These are phyloP conservation scores for Platycercus adscitus DNA, from an alignment of 2,113 vertebrate species.

Conservation along the genomic window DNA sequence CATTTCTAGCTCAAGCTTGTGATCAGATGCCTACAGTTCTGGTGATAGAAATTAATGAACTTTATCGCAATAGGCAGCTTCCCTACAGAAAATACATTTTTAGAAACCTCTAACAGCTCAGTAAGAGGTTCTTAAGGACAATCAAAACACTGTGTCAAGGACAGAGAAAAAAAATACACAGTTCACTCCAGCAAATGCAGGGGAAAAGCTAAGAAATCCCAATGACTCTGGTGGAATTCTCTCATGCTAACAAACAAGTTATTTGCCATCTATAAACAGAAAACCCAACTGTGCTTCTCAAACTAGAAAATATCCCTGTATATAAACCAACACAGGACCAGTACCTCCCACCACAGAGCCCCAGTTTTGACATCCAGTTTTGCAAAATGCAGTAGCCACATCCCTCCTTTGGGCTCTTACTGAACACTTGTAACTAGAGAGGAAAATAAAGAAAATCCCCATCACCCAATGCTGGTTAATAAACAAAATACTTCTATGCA, in stretches of 20 bases:
- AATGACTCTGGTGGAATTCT: not conserved
- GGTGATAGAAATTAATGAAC: not conserved
- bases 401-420: not conserved
- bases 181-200: not conserved
- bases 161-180: not conserved
- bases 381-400: not conserved
- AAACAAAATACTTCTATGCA: not conserved
- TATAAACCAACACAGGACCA: not conserved
- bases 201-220: not conserved
- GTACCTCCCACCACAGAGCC: not conserved
- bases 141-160: not conserved
- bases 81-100: not conserved
- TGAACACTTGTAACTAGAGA: not conserved
- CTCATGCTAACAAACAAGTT: not conserved
- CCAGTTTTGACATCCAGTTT: not conserved
- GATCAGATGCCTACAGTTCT: not conserved
- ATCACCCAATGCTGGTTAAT: not conserved
- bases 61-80: fast-evolving
- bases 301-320: not conserved
- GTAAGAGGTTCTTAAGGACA: not conserved
- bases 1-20: not conserved
- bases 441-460: not conserved
- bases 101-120: not conserved
- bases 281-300: not conserved
- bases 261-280: not conserved